phyloP scores from a whole-genome alignment of 2,113 vertebrate species.

The Oryzias javanicus region DNA sequence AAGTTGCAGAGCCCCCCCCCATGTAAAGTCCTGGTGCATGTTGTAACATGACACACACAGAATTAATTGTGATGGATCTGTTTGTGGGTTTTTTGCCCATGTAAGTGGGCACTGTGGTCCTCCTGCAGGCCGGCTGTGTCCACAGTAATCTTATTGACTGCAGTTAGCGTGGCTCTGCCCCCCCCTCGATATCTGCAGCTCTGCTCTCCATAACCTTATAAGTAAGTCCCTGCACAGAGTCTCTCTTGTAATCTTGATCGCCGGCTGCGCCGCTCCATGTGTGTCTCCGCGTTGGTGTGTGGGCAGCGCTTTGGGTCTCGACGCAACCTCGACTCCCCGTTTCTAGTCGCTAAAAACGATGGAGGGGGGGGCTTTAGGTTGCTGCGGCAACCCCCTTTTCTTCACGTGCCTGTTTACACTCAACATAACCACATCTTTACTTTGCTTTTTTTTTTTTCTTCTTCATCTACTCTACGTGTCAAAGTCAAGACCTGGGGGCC shows the following conservation, averaged over 20 bases:
- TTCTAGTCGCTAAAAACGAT: slow-evolving; percentile 30
- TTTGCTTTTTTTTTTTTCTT: slow-evolving; percentile 39
- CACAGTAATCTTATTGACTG: slow-evolving; percentile 69
- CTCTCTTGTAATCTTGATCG: slow-evolving; percentile 75
- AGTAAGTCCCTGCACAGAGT: slow-evolving; percentile 72
- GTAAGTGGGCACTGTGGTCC: slow-evolving; percentile 35
- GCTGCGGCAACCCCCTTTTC: slow-evolving; percentile 59
- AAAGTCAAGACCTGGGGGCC: too few species aligned
- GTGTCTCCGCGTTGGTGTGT: slow-evolving; percentile 39
- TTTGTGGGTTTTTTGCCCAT: slow-evolving; percentile 34
- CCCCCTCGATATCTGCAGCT: slow-evolving; percentile 63
- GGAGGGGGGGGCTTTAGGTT: slow-evolving; percentile 62
- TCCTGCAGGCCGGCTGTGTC: slow-evolving; percentile 38
- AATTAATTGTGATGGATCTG: slow-evolving; percentile 42
- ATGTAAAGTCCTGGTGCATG: slow-evolving; percentile 14
- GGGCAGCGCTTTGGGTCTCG: slow-evolving; percentile 59
- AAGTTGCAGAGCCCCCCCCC: slow-evolving; percentile 27
- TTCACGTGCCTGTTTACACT: slow-evolving; percentile 67
- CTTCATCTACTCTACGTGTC: background rate
- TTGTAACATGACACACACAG: slow-evolving; percentile 3
- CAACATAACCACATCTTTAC: slow-evolving; percentile 35
- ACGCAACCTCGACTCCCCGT: slow-evolving; percentile 45
- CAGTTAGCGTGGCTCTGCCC: slow-evolving; percentile 58
- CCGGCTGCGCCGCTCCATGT: slow-evolving; percentile 42
- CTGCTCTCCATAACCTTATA: slow-evolving; percentile 76